Conservation (phyloP, 2,888 invertebrate species). For the Pseudococcus viburni region DNA sequence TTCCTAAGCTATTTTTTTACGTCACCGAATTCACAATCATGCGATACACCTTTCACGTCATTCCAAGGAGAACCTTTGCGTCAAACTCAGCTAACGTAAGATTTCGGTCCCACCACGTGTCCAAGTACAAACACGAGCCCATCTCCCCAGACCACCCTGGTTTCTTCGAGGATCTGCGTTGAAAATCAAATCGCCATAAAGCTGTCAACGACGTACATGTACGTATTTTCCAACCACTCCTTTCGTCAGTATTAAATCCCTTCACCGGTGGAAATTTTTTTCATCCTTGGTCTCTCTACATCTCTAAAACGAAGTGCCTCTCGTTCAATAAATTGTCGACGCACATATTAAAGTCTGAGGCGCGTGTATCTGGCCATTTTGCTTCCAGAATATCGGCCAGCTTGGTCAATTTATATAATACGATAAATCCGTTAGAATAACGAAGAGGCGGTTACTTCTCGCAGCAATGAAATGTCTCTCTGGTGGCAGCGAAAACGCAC, state of each 20-base stretch:
- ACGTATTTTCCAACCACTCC: neutral
- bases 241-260: neutral
- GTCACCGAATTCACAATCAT: neutral
- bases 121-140: neutral
- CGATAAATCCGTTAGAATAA: slow-evolving; percentile 21
- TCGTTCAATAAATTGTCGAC: slow-evolving; percentile 17
- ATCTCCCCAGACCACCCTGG: neutral
- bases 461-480: neutral
- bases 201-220: neutral
- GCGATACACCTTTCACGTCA: neutral
- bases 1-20: neutral
- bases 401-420: neutral
- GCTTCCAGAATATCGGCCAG: neutral
- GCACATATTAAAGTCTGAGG: neutral
- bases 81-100: neutral
- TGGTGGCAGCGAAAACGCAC: neutral
- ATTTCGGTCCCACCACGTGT: neutral
- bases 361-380: neutral
- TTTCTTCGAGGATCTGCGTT: neutral
- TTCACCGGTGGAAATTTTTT: neutral
- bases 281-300: neutral
- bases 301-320: neutral
- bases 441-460: neutral
- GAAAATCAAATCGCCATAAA: neutral
- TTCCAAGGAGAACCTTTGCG: neutral